A percentile compares a stretch with the other conserved stretches of the same genome.
phyloP scores from a whole-genome alignment of 2,113 vertebrate genomes.

The Scomber colias region DNA sequence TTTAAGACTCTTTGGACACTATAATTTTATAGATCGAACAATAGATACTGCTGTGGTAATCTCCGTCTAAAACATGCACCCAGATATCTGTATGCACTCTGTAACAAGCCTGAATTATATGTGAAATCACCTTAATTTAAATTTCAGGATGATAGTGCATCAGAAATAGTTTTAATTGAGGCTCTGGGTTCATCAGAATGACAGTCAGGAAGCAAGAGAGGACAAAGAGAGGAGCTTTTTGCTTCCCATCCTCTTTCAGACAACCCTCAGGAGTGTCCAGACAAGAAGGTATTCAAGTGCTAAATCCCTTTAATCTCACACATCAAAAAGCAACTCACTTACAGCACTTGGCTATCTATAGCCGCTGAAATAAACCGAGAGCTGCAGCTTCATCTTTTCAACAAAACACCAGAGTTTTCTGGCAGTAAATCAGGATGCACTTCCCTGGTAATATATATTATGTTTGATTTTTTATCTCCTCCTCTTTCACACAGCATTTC shows the following conservation, averaged over 20 bases:
- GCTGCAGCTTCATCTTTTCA: constrained; percentile 46
- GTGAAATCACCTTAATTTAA: constrained; percentile 14
- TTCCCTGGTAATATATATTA: constrained; percentile 23
- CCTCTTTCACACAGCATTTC: neutral
- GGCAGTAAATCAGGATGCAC: constrained; percentile 18
- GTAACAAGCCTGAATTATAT: neutral
- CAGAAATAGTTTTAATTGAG: constrained; percentile 82
- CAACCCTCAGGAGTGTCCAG: constrained; percentile 68
- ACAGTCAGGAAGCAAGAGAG: constrained; percentile 31
- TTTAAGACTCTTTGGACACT: neutral
- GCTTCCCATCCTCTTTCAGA: constrained; percentile 58
- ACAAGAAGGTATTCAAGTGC: constrained; percentile 67
- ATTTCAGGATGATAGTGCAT: constrained; percentile 80
- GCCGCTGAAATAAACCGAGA: constrained; percentile 48
- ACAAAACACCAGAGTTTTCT: constrained; percentile 15
- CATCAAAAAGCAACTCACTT: constrained; percentile 77
- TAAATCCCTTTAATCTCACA: constrained; percentile 83
- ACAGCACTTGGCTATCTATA: constrained; percentile 65
- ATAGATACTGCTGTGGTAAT: neutral
- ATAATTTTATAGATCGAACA: neutral
- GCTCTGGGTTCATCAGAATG: constrained; percentile 85
- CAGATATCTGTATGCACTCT: neutral
- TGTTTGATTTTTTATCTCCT: constrained; percentile 4
- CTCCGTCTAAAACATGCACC: constrained; percentile 3
- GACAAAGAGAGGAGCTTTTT: constrained; percentile 61